These are phyloP conservation scores for Ischnus inquisitorius DNA, from an alignment of 2,888 invertebrate species.

Conservation along the genomic window DNA sequence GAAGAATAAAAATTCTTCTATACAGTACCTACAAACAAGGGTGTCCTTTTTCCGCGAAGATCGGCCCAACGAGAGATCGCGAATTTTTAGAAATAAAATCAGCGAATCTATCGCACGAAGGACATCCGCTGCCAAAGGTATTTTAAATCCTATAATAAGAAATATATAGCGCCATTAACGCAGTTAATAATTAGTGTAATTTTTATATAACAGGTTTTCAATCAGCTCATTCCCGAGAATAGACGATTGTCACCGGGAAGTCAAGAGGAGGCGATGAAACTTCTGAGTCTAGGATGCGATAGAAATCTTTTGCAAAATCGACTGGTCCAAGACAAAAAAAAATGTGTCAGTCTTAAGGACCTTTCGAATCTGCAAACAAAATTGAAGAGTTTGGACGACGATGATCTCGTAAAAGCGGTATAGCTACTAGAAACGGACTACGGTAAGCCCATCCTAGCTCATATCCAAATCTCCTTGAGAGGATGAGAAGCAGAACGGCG, in stretches of 20 bases:
- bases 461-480: no score
- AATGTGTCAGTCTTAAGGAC: slow-evolving; percentile 5
- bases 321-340: not conserved
- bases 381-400: not conserved
- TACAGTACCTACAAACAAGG: slow-evolving; percentile 17
- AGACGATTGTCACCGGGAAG: slow-evolving; percentile 1
- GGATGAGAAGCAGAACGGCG: no score
- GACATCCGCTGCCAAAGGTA: slow-evolving; percentile 12
- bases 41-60: not conserved
- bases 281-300: not conserved
- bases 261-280: not conserved
- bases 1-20: not conserved
- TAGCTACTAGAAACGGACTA: slow-evolving; percentile 3
- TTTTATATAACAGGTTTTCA: not conserved
- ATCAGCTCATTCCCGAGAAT: slow-evolving; percentile 1
- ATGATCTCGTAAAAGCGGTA: slow-evolving; percentile 4
- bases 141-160: not conserved
- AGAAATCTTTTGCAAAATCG: slow-evolving; percentile 1
- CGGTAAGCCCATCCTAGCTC: no score
- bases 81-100: not conserved
- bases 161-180: not conserved
- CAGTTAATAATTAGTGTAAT: not conserved
- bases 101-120: not conserved
- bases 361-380: not conserved
- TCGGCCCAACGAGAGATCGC: not conserved